A percentile compares a stretch with the other conserved stretches of the same genome.
These are phyloP conservation scores for Oreonectes daqikongensis DNA, from an alignment of 2,797 vertebrate species.

Conservation along the genomic window DNA sequence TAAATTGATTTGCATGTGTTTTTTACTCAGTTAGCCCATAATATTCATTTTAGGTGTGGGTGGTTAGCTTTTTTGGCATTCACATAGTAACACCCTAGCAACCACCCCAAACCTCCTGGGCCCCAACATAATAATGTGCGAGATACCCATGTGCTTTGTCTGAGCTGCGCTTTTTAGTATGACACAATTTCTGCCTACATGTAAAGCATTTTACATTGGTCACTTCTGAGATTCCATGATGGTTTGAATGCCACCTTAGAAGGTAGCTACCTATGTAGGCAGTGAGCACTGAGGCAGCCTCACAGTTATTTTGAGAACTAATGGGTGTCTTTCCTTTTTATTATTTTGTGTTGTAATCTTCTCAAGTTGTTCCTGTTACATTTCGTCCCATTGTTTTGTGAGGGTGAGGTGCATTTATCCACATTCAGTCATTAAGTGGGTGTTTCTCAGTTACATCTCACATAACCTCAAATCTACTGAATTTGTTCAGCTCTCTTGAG, in stretches of 20 bases:
- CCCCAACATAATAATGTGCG: background rate
- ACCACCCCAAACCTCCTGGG: background rate
- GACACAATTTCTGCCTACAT: too few relatives aligned
- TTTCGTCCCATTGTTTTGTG: background rate
- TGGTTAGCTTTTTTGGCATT: background rate
- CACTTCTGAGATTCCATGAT: too few relatives aligned
- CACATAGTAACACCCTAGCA: background rate
- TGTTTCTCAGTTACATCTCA: conserved; percentile 13
- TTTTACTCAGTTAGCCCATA: background rate
- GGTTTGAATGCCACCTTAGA: too few relatives aligned
- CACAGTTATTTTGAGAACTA: background rate
- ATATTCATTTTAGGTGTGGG: background rate
- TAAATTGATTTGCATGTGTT: too few relatives aligned
- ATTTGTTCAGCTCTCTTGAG: conserved; percentile 30
- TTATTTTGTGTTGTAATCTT: background rate
- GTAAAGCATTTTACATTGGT: too few relatives aligned
- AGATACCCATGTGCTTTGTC: too few relatives aligned
- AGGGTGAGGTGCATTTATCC: background rate
- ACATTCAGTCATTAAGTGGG: background rate
- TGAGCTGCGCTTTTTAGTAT: too few relatives aligned
- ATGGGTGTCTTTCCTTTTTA: background rate
- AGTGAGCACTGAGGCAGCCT: too few relatives aligned
- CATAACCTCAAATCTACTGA: background rate
- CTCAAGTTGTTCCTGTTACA: background rate
- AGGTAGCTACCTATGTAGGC: too few relatives aligned